Conservation (phyloP, 2,888 invertebrate genomes). For the Mesochorus sp. region DNA sequence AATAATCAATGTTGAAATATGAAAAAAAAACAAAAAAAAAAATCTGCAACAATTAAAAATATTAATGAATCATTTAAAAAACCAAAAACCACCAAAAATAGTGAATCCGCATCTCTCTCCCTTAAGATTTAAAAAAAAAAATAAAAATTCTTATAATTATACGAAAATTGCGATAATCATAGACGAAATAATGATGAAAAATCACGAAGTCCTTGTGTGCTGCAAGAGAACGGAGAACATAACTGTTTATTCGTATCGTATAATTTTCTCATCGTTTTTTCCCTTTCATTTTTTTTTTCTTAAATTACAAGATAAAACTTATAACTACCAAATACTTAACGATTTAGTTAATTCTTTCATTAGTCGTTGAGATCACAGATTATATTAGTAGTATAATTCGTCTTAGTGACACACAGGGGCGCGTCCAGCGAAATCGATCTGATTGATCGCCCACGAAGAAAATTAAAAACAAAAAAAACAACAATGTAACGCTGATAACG, state of each 20-base stretch:
- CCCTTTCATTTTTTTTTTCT: conserved; percentile 11
- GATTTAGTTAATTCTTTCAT: conserved; percentile 41
- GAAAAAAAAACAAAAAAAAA: too few species aligned
- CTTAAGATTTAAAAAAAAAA: too few species aligned
- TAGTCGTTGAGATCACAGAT: conserved; percentile 61
- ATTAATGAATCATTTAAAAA: too few species aligned
- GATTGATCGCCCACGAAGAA: conserved; percentile 23
- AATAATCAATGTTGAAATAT: too few species aligned
- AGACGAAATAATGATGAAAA: neutral
- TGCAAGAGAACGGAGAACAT: conserved; percentile 49
- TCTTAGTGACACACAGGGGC: conserved; percentile 24
- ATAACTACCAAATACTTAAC: conserved; percentile 55
- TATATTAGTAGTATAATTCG: conserved; percentile 57
- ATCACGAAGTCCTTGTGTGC: neutral
- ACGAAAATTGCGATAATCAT: neutral
- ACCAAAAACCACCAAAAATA: too few species aligned
- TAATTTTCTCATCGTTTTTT: too few species aligned
- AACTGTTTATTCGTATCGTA: conserved; percentile 50
- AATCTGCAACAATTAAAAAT: too few species aligned
- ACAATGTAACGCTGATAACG: conserved; percentile 19
- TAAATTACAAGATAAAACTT: conserved; percentile 58
- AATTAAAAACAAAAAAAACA: conserved; percentile 24
- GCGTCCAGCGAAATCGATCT: conserved; percentile 40
- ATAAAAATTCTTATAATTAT: neutral
- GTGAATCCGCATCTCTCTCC: too few species aligned